Evolutionary conservation across 2,113 vertebrate genomes (phyloP).

Genomic region (Seriola dumerili): DNA sequence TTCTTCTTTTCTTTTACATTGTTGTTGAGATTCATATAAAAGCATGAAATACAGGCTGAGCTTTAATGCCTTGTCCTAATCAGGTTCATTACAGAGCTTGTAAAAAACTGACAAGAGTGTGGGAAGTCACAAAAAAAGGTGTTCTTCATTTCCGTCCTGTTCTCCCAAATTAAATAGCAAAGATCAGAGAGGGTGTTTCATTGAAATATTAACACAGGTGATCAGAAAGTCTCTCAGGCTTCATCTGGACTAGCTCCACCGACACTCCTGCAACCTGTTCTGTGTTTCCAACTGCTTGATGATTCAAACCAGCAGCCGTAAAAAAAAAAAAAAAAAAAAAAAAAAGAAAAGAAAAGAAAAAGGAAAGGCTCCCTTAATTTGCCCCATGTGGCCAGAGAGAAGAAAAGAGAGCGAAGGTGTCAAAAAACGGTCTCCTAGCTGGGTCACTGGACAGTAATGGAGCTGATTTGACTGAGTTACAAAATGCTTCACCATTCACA

Average conservation of each 20-base stretch:
- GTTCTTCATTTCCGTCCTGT: constrained; percentile 69
- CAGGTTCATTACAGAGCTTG: constrained; percentile 62
- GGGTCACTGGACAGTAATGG: constrained; percentile 59
- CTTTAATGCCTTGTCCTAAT: constrained; percentile 34
- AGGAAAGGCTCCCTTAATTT: constrained; percentile 66
- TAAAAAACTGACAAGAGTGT: constrained; percentile 73
- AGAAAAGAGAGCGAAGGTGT: constrained; percentile 68
- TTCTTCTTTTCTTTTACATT: neutral
- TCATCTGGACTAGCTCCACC: constrained; percentile 74
- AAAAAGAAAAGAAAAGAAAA: constrained; percentile 2
- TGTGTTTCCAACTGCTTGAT: constrained; percentile 63
- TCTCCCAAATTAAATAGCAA: constrained; percentile 62
- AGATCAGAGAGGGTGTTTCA: constrained; percentile 76
- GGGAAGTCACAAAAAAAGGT: constrained; percentile 75
- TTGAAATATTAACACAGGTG: constrained; percentile 75
- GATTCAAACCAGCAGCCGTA: constrained; percentile 67
- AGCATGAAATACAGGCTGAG: neutral
- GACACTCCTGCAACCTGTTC: constrained; percentile 73
- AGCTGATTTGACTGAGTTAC: constrained; percentile 53
- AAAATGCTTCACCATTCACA: constrained; percentile 45
- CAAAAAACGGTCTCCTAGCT: constrained; percentile 42
- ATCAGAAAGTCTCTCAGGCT: constrained; percentile 63
- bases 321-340: constrained; percentile 30
- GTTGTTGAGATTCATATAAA: neutral
- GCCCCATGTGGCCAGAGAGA: constrained; percentile 65